Evolutionary conservation across 2,888 invertebrate species (phyloP).

Genomic region (Acrobasis consociella): DNA sequence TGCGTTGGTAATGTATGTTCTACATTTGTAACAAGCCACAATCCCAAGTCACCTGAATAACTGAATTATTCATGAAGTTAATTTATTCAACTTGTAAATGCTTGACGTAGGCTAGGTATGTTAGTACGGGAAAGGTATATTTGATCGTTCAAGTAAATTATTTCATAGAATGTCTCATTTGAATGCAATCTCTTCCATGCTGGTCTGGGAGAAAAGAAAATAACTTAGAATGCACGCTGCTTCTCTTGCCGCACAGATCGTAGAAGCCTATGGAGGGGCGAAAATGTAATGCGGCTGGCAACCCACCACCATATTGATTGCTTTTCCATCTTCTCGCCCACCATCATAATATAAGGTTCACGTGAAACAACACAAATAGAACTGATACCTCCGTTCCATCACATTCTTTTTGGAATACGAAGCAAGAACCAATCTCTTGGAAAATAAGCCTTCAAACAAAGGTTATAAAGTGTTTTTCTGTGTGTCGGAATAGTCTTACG

Average conservation of each 20-base stretch:
- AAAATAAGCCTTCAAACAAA: slow-evolving; percentile 1
- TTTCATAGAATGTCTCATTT: too few species aligned
- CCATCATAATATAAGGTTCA: background rate
- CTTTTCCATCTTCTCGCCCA: too few species aligned
- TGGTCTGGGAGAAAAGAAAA: too few species aligned
- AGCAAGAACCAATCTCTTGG: background rate
- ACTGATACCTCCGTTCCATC: background rate
- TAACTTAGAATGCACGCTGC: too few species aligned
- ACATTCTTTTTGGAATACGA: slow-evolving; percentile 9
- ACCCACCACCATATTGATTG: too few species aligned
- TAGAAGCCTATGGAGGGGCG: too few species aligned
- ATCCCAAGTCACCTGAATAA: background rate
- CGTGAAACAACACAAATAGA: background rate
- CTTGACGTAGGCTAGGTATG: background rate
- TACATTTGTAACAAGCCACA: background rate
- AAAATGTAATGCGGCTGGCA: too few species aligned
- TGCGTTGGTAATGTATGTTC: background rate
- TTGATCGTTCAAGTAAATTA: background rate
- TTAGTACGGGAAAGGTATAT: background rate
- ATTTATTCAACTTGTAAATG: background rate
- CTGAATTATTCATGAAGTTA: background rate
- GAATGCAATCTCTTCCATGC: too few species aligned
- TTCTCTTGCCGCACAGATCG: too few species aligned
- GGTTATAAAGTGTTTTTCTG: background rate
- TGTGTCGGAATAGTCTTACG: background rate